These are phyloP conservation scores for Lasioglossum lativentre DNA, from an alignment of 2,888 invertebrate genomes.

Conservation along the genomic window DNA sequence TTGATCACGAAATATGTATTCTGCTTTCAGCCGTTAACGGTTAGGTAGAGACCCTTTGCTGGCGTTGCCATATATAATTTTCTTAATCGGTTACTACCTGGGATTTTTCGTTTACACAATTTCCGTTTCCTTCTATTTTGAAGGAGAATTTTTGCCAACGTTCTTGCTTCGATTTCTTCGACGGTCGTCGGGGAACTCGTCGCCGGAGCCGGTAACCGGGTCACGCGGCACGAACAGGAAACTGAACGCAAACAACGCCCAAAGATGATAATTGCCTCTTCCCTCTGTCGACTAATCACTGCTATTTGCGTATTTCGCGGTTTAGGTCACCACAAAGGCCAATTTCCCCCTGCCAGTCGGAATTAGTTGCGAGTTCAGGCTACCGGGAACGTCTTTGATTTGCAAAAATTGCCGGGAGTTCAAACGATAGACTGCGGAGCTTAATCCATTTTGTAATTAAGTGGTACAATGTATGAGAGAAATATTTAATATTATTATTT, in stretches of 20 bases:
- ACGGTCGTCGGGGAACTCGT: not conserved
- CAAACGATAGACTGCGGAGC: not conserved
- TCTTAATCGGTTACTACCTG: too few species aligned
- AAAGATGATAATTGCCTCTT: constrained; percentile 2
- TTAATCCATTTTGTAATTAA: not conserved
- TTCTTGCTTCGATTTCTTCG: not conserved
- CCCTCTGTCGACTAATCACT: not conserved
- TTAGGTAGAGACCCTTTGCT: not conserved
- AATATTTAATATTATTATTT: not conserved
- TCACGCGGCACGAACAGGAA: constrained; percentile 8
- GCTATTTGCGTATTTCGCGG: constrained; percentile 1
- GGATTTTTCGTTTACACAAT: too few species aligned
- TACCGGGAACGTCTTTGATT: not conserved
- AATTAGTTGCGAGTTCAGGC: not conserved
- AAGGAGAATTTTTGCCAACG: too few species aligned
- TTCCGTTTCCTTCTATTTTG: too few species aligned
- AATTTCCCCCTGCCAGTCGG: not conserved
- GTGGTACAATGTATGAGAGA: not conserved
- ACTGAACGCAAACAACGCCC: not conserved
- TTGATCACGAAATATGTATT: not conserved
- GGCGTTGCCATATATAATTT: too few species aligned
- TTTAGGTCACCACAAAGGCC: not conserved
- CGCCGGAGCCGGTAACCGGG: constrained; percentile 12
- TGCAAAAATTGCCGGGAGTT: not conserved
- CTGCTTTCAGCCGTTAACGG: not conserved